Evolutionary conservation across 2,797 vertebrate genomes (phyloP).

Genomic region (Mico argentatus): DNA sequence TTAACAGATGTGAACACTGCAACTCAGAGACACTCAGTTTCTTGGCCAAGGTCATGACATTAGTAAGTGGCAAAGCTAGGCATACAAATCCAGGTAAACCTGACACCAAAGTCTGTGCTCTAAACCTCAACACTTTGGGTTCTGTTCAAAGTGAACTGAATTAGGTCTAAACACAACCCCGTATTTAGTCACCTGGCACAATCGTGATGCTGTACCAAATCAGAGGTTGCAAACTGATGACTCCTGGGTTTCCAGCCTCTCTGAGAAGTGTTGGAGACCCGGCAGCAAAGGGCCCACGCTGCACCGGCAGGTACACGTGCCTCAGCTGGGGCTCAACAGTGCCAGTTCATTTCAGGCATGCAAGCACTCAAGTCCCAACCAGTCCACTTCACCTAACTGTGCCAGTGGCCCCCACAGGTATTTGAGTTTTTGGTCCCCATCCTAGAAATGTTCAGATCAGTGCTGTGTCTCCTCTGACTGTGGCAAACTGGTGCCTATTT

Average conservation of each 20-base stretch:
- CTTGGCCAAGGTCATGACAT: background rate
- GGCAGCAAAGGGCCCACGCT: background rate
- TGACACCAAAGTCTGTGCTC: background rate
- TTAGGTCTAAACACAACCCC: background rate
- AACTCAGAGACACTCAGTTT: background rate
- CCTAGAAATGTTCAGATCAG: background rate
- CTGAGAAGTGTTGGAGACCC: background rate
- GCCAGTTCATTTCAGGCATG: background rate
- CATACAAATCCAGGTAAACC: background rate
- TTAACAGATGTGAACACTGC: background rate
- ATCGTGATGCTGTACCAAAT: background rate
- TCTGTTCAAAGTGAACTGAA: conserved; percentile 13
- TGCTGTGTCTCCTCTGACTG: background rate
- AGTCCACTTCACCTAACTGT: background rate
- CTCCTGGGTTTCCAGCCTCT: background rate
- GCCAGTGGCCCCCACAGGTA: background rate
- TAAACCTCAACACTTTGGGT: background rate
- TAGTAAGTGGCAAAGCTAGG: background rate
- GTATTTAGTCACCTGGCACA: background rate
- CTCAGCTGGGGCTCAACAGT: background rate
- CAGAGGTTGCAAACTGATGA: background rate
- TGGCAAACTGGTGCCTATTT: background rate
- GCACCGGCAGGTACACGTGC: fast-evolving
- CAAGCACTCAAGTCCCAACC: too few relatives aligned
- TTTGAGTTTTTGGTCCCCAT: background rate